phyloP scores from a whole-genome alignment of 64 coral and sea anemone genomes.

The Porites australiensis region DNA sequence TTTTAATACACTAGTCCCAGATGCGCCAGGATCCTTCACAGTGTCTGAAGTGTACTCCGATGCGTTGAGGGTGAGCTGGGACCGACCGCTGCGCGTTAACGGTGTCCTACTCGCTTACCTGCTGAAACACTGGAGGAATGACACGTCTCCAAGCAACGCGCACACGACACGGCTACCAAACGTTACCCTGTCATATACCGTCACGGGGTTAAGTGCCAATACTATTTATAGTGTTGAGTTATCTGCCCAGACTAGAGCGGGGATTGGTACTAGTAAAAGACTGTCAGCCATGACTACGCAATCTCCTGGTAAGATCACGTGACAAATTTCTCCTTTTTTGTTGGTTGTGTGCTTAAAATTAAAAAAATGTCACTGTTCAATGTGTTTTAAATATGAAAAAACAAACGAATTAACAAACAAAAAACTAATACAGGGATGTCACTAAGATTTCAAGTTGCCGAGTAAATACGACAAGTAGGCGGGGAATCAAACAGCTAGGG shows the following conservation, averaged over 20 bases:
- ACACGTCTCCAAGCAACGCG: constrained; percentile 23
- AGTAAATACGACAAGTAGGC: too few relatives aligned
- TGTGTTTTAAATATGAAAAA: too few relatives aligned
- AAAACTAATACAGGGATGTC: too few relatives aligned
- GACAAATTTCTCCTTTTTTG: neutral
- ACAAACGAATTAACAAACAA: too few relatives aligned
- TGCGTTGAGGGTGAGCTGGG: constrained; percentile 83
- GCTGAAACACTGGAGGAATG: constrained; percentile 84
- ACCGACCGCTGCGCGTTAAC: constrained; percentile 65
- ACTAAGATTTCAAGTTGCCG: too few relatives aligned
- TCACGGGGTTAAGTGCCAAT: constrained; percentile 61
- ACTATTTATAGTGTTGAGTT: constrained; percentile 79
- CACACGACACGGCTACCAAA: constrained; percentile 42
- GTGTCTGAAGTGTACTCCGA: constrained; percentile 90
- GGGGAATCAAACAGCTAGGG: too few relatives aligned
- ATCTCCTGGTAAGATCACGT: constrained; percentile 63
- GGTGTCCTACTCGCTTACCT: constrained; percentile 77
- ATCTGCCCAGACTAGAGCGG: constrained; percentile 81
- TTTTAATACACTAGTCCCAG: constrained; percentile 56
- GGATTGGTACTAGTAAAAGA: constrained; percentile 59
- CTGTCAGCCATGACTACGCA: constrained; percentile 72
- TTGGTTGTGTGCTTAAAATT: too few relatives aligned
- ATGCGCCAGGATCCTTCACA: constrained; percentile 74
- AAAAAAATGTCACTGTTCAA: too few relatives aligned
- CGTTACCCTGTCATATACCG: constrained; percentile 49